Percentiles rank a stretch among this genome's conserved stretches.
phyloP scores from a whole-genome alignment of 2,888 invertebrate species.

The Muscina levida region DNA sequence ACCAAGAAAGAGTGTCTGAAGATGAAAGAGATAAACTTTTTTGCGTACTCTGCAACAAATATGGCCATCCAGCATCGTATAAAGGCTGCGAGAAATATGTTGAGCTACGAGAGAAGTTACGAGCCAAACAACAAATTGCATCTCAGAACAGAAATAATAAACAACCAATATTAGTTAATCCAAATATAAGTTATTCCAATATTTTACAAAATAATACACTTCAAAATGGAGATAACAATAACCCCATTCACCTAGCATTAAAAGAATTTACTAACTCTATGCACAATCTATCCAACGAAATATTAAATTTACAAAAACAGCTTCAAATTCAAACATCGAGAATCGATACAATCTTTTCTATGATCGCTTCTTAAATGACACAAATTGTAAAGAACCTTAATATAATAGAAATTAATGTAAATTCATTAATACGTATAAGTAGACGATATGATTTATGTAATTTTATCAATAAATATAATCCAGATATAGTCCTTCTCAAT shows the following conservation, averaged over 20 bases:
- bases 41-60: conserved; percentile 27
- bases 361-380: not conserved
- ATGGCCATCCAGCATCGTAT: not conserved
- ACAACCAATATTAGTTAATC: not conserved
- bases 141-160: conserved; percentile 1
- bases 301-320: conserved; percentile 18
- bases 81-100: conserved; percentile 14
- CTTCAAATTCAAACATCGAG: conserved; percentile 36
- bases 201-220: conserved; percentile 18
- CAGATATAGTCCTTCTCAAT: too few species aligned
- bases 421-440: too few species aligned
- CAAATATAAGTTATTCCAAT: conserved; percentile 5
- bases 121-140: conserved; percentile 26
- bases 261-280: conserved; percentile 24
- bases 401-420: too few species aligned
- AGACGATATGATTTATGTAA: too few species aligned
- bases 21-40: conserved; percentile 37
- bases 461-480: too few species aligned
- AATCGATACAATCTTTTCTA: conserved; percentile 20
- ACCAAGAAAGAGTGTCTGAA: not conserved
- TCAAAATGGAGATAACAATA: conserved; percentile 13
- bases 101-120: conserved; percentile 1
- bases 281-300: conserved; percentile 17
- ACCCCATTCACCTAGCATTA: not conserved
- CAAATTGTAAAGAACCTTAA: too few species aligned